Evolutionary conservation across 2,888 invertebrate genomes (phyloP).

Genomic region (Ichneumoninae sp.): DNA sequence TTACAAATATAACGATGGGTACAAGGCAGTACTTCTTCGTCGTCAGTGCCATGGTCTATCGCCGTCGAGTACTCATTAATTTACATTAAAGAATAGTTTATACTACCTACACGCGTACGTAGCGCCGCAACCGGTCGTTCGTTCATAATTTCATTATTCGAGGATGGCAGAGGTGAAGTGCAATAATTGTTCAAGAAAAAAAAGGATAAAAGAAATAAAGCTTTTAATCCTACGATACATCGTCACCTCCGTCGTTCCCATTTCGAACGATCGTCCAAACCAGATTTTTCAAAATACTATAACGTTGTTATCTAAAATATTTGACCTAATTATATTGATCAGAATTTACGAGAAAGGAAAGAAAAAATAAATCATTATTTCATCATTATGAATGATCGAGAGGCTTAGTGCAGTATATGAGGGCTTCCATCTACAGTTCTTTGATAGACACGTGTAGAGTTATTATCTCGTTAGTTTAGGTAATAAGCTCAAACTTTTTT

Average conservation of each 20-base stretch:
- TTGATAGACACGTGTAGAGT: slow-evolving; percentile 46
- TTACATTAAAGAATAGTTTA: not conserved
- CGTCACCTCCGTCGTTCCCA: slow-evolving; percentile 21
- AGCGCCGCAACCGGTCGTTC: slow-evolving; percentile 5
- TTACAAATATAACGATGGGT: not conserved
- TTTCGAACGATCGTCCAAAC: slow-evolving; percentile 31
- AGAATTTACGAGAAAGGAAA: slow-evolving; percentile 38
- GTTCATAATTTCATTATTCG: not conserved
- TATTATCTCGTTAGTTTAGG: slow-evolving; percentile 13
- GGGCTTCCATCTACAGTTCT: slow-evolving; percentile 55
- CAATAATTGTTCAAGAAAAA: slow-evolving; percentile 43
- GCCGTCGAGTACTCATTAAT: slow-evolving; percentile 6
- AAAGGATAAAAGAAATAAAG: slow-evolving; percentile 13
- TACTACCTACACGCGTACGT: slow-evolving; percentile 4
- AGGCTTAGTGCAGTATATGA: slow-evolving; percentile 18
- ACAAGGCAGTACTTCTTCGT: slow-evolving; percentile 20
- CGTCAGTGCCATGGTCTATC: slow-evolving; percentile 16
- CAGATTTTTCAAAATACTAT: slow-evolving; percentile 35
- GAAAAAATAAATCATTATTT: slow-evolving; percentile 22
- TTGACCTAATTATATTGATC: slow-evolving; percentile 38
- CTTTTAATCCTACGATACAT: slow-evolving; percentile 11
- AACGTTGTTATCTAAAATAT: slow-evolving; percentile 33
- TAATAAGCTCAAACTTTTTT: slow-evolving; percentile 3
- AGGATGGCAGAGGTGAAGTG: slow-evolving; percentile 23
- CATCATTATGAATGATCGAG: slow-evolving; percentile 34